Base-by-base conservation (phyloP, 2,888 invertebrate genomes). In the Operophtera brumata region DNA sequence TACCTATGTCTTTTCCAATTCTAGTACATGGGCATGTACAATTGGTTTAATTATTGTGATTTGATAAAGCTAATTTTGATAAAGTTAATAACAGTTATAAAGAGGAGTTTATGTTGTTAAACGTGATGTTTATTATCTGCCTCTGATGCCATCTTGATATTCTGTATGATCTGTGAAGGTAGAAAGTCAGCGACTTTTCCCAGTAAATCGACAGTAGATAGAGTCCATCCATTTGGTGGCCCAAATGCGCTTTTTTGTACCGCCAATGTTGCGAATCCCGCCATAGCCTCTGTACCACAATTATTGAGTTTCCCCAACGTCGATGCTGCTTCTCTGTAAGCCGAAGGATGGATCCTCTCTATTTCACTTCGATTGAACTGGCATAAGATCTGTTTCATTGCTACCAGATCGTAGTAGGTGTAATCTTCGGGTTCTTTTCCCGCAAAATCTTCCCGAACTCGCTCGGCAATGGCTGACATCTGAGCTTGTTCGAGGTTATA, bases 301-400 rank as follows among this genome's bases (percentile, higher is more conserved):
- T 81, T 75, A 39, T 82, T 73, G n/a, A 92, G 65, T 43, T 80
- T 80, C 1, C 91, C 91, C 42, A 92, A 80, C 34, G 78, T 65
- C 6, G 75, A 48, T 0, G 90, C 90, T 8, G 91, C 85, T 65
- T 87, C 88, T 65, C 80, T 90, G 56, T 91, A 93, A 0, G 91
- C 90, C 40, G 85, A 77, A 0, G 92, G 86, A 62, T 91, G 91
- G 49, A 93, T 92, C 47, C 81, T 75, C 28, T 77, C 78, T 42
- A 93, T 91, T 57, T 92, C 90, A 14, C 85, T 85, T 25, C 71
- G 73, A 62, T 92, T 91, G 49, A 92, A 91, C n/a, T 86, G 86
- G 64, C 93, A 93, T 1, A 92, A 63, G 57, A 93, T 91, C 66
- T 92, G 91, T 30, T 87, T 78, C 47, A 93, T 69, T 0, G 91